Percentiles rank a stretch among this genome's conserved stretches.
These are phyloP conservation scores for Chitala chitala DNA, from an alignment of 2,113 vertebrate genomes.

Conservation along the genomic window DNA sequence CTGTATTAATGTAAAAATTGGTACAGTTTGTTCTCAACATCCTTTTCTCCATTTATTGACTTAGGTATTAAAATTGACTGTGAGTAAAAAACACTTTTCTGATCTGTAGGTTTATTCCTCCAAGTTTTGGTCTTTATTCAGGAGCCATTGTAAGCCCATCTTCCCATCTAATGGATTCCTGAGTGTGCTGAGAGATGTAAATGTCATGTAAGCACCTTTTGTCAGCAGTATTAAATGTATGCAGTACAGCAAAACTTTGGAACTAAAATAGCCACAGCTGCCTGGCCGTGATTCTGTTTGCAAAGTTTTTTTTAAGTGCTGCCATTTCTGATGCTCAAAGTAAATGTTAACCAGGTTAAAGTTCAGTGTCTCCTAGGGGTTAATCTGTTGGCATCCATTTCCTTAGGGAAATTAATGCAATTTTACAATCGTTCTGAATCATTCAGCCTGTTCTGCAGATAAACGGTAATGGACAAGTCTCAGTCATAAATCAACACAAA, in stretches of 20 bases:
- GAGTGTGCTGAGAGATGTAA: not conserved
- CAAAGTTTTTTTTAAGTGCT: not conserved
- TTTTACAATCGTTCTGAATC: conserved; percentile 45
- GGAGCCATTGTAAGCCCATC: not conserved
- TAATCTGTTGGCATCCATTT: conserved; percentile 43
- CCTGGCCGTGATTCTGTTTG: not conserved
- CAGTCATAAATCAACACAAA: conserved; percentile 53
- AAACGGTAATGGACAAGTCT: conserved; percentile 56
- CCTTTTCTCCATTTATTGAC: too few species aligned
- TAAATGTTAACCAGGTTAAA: not conserved
- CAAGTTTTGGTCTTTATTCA: not conserved
- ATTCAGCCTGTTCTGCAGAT: conserved; percentile 44
- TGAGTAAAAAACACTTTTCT: too few species aligned
- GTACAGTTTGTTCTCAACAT: too few species aligned
- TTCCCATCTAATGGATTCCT: not conserved
- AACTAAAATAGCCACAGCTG: not conserved
- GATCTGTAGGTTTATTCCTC: not conserved
- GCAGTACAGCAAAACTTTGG: not conserved
- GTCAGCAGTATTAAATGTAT: not conserved
- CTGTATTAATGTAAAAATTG: too few species aligned
- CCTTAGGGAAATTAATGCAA: conserved; percentile 41
- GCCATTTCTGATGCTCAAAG: not conserved
- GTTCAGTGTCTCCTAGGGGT: conserved; percentile 35
- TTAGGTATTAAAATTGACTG: too few species aligned
- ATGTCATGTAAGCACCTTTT: not conserved